These are phyloP conservation scores for Cyclophora albipunctata DNA, from an alignment of 2,888 invertebrate genomes.

Conservation along the genomic window DNA sequence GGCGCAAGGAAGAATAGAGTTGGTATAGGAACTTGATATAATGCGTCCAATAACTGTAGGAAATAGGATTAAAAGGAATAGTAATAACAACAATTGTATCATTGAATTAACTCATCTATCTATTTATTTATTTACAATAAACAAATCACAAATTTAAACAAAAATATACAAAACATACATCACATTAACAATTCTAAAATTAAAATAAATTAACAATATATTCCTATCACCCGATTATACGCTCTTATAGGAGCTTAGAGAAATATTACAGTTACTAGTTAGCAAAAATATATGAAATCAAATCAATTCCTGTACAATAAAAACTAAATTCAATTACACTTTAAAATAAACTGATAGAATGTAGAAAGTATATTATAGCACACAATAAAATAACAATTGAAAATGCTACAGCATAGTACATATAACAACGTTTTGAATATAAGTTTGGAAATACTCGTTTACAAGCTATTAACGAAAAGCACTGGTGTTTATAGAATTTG, in stretches of 20 bases:
- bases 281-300: no score
- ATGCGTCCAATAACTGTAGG: no score
- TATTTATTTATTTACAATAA: constrained; percentile 67
- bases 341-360: background rate
- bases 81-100: constrained; percentile 21
- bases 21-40: no score
- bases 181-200: constrained; percentile 52
- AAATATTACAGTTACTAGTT: background rate
- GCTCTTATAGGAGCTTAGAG: constrained; percentile 11
- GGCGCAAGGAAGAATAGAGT: no score
- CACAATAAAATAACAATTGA: no score
- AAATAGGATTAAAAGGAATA: background rate
- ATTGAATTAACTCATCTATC: constrained; percentile 61
- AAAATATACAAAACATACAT: constrained; percentile 59
- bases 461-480: no score
- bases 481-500: no score
- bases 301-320: constrained; percentile 4
- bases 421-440: no score
- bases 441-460: no score
- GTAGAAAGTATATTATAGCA: no score
- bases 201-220: constrained; percentile 35
- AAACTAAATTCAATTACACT: constrained; percentile 3
- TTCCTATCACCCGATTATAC: constrained; percentile 28
- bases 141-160: constrained; percentile 55
- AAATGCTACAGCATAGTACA: no score